A percentile compares a stretch with the other conserved stretches of the same genome.
Evolutionary conservation across 35 echinoderm and acorn worm genomes (phyloP).

Genomic region (Heliocidaris erythrogramma): DNA sequence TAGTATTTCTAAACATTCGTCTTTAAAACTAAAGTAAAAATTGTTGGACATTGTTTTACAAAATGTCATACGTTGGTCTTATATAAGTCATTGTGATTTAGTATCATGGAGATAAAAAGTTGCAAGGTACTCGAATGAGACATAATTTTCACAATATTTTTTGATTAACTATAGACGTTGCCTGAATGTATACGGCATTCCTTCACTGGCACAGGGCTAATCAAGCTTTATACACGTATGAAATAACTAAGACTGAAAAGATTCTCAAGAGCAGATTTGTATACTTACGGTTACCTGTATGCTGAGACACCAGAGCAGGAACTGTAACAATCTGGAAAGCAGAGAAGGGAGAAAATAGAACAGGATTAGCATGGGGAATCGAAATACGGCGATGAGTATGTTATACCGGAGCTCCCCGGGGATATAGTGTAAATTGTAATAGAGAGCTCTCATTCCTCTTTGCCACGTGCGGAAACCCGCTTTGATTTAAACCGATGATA

Average conservation of each 20-base stretch:
- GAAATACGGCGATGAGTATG: not conserved
- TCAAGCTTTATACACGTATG: not conserved
- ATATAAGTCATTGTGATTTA: not conserved
- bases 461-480: conserved; percentile 32
- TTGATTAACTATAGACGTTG: not conserved
- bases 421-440: not conserved
- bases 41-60: not conserved
- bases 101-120: not conserved
- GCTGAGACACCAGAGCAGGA: conserved; percentile 50
- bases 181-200: not conserved
- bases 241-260: not conserved
- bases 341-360: conserved; percentile 20
- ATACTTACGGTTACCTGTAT: conserved; percentile 22
- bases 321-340: conserved; percentile 44
- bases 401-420: not conserved
- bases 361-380: not conserved
- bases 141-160: not conserved
- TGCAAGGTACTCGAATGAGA: not conserved
- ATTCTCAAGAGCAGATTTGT: not conserved
- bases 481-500: conserved; percentile 38
- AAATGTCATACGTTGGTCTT: too few species aligned
- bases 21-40: not conserved
- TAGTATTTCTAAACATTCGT: not conserved
- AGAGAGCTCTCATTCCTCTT: not conserved
- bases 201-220: not conserved